Conservation (phyloP, 1,140 invertebrate genomes). For the Laupala kohalensis region DNA sequence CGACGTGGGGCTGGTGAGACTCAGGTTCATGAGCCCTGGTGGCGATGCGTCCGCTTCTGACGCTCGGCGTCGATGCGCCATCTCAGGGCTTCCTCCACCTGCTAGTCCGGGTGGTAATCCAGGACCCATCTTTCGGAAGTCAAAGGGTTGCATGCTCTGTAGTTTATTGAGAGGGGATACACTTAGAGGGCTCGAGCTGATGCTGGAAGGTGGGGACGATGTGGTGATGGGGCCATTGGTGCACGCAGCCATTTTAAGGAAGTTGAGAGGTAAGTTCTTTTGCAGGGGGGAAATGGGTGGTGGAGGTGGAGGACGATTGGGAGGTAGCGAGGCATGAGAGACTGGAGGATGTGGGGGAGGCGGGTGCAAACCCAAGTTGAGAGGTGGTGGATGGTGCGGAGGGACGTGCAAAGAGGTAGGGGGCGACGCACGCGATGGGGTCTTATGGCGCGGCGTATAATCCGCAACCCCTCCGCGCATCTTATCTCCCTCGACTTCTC, state of each 20-base stretch:
- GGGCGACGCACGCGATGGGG: constrained; percentile 15
- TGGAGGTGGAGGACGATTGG: constrained; percentile 32
- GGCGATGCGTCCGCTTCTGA: constrained; percentile 35
- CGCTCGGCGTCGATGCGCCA: constrained; percentile 23
- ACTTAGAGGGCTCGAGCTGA: constrained; percentile 36
- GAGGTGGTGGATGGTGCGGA: constrained; percentile 13
- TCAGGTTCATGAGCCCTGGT: constrained; percentile 42
- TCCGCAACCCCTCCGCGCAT: background rate
- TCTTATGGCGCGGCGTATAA: constrained; percentile 13
- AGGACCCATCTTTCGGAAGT: constrained; percentile 53
- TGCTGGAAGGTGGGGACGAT: constrained; percentile 28
- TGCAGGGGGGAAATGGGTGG: constrained; percentile 41
- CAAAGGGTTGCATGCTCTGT: constrained; percentile 91
- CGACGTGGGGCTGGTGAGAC: constrained; percentile 39
- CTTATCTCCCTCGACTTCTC: background rate
- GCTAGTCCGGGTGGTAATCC: background rate
- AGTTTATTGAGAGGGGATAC: constrained; percentile 73
- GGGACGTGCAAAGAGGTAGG: constrained; percentile 13
- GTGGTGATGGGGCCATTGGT: constrained; percentile 21
- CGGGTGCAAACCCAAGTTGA: constrained; percentile 13
- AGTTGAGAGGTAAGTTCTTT: constrained; percentile 34
- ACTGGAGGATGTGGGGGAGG: constrained; percentile 27
- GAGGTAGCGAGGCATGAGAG: constrained; percentile 26
- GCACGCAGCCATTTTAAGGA: constrained; percentile 23
- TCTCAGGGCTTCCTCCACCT: constrained; percentile 25